Base-by-base conservation (phyloP, 2,113 vertebrate species). In the Elephas maximus region DNA sequence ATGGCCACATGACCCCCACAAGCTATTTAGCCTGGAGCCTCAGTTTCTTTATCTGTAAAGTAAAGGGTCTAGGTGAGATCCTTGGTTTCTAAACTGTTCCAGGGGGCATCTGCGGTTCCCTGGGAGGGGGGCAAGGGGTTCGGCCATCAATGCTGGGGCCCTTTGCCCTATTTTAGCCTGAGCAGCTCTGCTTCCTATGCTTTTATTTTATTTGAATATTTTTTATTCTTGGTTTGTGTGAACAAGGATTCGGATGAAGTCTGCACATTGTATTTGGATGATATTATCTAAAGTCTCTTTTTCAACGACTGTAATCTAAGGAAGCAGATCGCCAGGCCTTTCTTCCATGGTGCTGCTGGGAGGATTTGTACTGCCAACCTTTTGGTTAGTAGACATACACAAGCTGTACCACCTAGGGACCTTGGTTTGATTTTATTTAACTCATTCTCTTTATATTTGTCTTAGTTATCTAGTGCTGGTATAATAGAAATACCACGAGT, bases 1-100 rank as follows among this genome's bases (percentile, higher is more conserved):
- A 0, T 0, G 37, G 79, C 73, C 48, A 5, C 2, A 0, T 0
- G 17, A 53, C 8, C 15, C 9, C 41, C 28, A 44, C 45, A n/a
- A 30, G 23, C 48, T 20, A 8, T 26, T 26, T 23, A 51, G 30
- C 8, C 28, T 14, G 41, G 84, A 51, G 30, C 30, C 45, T 71
- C n/a, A 30, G 69, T 74, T 57, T 88, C 53, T 67, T 88, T 14
- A 33, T 87, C 6, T 53, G 48, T 74, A 51, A 53, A 57, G 53
- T 17, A 33, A 73, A 44, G 83, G 60, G 23, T 63, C 69, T 4
- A 8, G 18, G 2, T 45, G 0, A 14, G 10, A 24, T 3, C 30
- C 76, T 37, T 14, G 0, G 60, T n/a, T 73, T 60, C 82, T 37
- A 15, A 67, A 3, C 65, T 18, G 17, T 30, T 24, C 90, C 14